Conservation (phyloP, 1,140 invertebrate species). For the Drosophila ambigua region DNA sequence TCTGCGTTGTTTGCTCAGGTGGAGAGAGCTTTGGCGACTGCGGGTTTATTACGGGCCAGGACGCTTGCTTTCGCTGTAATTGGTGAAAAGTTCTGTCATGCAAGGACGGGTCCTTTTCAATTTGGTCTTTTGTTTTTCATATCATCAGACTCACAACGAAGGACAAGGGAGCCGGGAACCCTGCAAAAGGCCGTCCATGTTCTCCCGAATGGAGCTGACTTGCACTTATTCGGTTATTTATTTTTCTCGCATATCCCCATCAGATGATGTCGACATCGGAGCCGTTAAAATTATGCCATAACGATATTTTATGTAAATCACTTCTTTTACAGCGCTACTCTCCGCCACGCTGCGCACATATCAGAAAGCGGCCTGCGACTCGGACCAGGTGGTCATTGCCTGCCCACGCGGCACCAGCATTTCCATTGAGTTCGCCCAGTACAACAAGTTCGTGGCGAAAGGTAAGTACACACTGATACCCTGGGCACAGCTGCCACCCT, state of each 20-base stretch:
- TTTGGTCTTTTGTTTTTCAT: conserved; percentile 28
- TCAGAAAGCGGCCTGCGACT: conserved; percentile 94
- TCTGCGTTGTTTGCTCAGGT: conserved; percentile 17
- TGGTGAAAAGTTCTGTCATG: conserved; percentile 8
- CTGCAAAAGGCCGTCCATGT: too few relatives aligned
- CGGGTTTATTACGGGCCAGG: conserved; percentile 2
- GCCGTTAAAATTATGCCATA: neutral
- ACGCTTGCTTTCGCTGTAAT: conserved; percentile 4
- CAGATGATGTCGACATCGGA: too few relatives aligned
- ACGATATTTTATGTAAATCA: conserved; percentile 1
- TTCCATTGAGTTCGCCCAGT: conserved; percentile 90
- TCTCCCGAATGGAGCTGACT: conserved; percentile 8
- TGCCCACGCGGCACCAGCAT: conserved; percentile 95
- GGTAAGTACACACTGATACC: conserved; percentile 49
- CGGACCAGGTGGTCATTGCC: conserved; percentile 91
- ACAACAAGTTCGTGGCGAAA: conserved; percentile 82
- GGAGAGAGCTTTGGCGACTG: conserved; percentile 10
- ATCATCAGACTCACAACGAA: conserved; percentile 1
- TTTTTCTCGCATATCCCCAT: neutral
- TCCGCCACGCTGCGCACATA: conserved; percentile 94
- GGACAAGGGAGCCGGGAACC: too few relatives aligned
- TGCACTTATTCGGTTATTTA: conserved; percentile 9
- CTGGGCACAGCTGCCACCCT: neutral
- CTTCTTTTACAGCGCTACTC: conserved; percentile 88
- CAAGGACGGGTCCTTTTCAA: conserved; percentile 44